phyloP scores from a whole-genome alignment of 1,140 invertebrate species.

The Stegodyphus dumicola region DNA sequence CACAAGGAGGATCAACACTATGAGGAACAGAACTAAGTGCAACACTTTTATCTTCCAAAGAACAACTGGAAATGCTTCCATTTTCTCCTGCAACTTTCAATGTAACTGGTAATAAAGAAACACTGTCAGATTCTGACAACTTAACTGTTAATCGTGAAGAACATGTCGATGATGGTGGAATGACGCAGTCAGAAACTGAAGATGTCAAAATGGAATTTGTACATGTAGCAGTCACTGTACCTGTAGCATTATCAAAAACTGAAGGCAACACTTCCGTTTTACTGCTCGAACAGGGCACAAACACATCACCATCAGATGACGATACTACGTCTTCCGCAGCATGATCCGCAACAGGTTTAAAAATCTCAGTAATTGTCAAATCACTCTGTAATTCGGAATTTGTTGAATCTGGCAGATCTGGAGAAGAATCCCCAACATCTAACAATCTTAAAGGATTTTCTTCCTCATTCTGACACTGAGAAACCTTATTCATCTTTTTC shows the following conservation, averaged over 20 bases:
- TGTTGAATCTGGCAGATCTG: slow-evolving; percentile 25
- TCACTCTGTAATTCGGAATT: slow-evolving; percentile 18
- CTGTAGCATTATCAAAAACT: background rate
- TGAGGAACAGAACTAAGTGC: no score
- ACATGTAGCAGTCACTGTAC: background rate
- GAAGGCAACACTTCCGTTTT: no score
- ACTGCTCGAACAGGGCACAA: background rate
- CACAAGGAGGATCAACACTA: no score
- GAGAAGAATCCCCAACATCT: background rate
- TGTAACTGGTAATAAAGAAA: slow-evolving; percentile 9
- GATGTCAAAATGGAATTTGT: background rate
- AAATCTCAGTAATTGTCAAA: background rate
- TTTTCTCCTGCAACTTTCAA: slow-evolving; percentile 1
- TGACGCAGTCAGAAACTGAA: background rate
- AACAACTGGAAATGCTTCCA: no score
- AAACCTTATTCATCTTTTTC: slow-evolving; percentile 33
- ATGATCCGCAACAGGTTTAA: background rate
- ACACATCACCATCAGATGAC: background rate
- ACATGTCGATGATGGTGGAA: background rate
- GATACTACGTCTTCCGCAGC: background rate
- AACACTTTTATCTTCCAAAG: no score
- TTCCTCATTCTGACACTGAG: slow-evolving; percentile 13
- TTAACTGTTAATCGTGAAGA: background rate
- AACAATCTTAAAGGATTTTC: slow-evolving; percentile 15
- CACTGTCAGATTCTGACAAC: background rate